Evolutionary conservation across 2,888 invertebrate species (phyloP).

Genomic region (Drosophila paranaensis): DNA sequence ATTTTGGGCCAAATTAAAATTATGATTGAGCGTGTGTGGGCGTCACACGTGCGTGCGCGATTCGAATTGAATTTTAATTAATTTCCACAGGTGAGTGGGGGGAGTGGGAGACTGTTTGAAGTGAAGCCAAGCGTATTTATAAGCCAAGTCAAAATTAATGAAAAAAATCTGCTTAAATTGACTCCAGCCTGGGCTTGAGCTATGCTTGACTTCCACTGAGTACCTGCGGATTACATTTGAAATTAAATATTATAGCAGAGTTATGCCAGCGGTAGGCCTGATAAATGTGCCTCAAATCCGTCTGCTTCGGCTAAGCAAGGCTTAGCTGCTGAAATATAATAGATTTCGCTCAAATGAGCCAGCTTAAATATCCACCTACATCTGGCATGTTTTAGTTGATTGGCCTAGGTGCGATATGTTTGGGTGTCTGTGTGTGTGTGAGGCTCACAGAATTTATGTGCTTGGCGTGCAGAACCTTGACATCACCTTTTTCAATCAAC

Average conservation of each 20-base stretch:
- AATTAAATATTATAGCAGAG: slow-evolving; percentile 64
- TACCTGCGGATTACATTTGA: slow-evolving; percentile 49
- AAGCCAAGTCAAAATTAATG: slow-evolving; percentile 7
- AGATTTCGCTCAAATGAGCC: background rate
- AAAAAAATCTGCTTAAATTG: slow-evolving; percentile 30
- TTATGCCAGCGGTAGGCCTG: slow-evolving; percentile 37
- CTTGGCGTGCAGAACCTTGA: slow-evolving; percentile 42
- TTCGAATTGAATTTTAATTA: slow-evolving; percentile 67
- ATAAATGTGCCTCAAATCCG: slow-evolving; percentile 35
- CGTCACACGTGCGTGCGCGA: slow-evolving; percentile 38
- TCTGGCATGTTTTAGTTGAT: slow-evolving; percentile 2
- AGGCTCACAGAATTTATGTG: slow-evolving; percentile 4
- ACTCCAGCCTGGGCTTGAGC: background rate
- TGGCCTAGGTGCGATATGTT: slow-evolving; percentile 7
- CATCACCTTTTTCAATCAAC: slow-evolving; percentile 76
- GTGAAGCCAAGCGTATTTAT: background rate
- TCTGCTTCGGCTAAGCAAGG: slow-evolving; percentile 9
- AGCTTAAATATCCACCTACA: background rate
- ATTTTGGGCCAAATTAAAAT: slow-evolving; percentile 56
- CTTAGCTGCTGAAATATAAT: background rate
- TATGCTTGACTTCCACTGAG: background rate
- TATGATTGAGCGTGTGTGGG: slow-evolving; percentile 47
- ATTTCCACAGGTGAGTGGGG: slow-evolving; percentile 19
- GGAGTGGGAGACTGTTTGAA: background rate
- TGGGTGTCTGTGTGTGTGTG: background rate